phyloP scores from a whole-genome alignment of 1,140 invertebrate genomes.

The Aphis gossypii region DNA sequence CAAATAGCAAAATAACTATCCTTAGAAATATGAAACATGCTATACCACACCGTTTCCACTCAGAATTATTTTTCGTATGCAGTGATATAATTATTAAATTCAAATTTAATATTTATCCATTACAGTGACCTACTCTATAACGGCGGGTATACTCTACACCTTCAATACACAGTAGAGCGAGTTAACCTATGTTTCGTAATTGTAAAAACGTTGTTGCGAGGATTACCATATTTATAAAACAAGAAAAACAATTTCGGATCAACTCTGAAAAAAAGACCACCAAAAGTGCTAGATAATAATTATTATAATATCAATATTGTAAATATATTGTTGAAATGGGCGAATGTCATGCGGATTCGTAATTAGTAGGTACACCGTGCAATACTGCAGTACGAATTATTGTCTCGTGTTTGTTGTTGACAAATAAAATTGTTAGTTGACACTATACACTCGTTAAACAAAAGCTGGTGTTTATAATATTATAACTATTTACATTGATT shows the following conservation, averaged over 20 bases:
- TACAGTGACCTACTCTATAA: too few species aligned
- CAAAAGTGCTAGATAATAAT: neutral
- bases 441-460: neutral
- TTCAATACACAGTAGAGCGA: neutral
- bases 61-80: too few species aligned
- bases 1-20: too few species aligned
- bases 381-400: neutral
- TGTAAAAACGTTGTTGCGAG: neutral
- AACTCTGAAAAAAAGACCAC: neutral
- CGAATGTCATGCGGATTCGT: neutral
- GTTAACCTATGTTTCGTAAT: neutral
- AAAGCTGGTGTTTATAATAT: neutral
- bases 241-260: neutral
- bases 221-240: neutral
- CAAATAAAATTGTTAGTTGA: neutral
- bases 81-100: too few species aligned
- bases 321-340: neutral
- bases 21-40: too few species aligned
- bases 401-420: neutral
- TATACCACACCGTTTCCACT: too few species aligned
- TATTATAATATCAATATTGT: neutral
- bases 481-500: neutral
- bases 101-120: too few species aligned
- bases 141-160: neutral
- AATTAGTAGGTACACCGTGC: neutral